These are phyloP conservation scores for Hemibagrus wyckioides DNA, from an alignment of 2,113 vertebrate genomes.

Conservation along the genomic window DNA sequence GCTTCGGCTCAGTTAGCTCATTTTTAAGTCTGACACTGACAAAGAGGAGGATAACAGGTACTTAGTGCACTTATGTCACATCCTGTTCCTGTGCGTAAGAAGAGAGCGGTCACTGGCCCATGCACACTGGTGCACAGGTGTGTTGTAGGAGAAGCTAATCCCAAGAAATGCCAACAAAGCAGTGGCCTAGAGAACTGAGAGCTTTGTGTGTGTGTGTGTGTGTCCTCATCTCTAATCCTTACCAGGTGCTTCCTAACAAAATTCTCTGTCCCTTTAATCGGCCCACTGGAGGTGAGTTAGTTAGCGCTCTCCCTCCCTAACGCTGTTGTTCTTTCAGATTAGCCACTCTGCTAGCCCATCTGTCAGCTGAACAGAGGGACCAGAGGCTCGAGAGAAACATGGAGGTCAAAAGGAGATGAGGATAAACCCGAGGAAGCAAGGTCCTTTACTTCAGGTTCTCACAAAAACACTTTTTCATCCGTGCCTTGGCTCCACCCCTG, in stretches of 20 bases:
- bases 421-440: conserved; percentile 31
- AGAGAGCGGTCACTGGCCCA: conserved; percentile 35
- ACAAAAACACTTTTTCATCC: no score
- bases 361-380: conserved; percentile 56
- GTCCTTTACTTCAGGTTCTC: neutral
- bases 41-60: conserved; percentile 39
- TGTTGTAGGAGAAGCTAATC: conserved; percentile 58
- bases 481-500: neutral
- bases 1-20: neutral
- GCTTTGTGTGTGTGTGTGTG: conserved; percentile 24
- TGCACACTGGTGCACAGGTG: conserved; percentile 36
- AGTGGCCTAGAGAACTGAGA: conserved; percentile 47
- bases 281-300: conserved; percentile 31
- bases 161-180: conserved; percentile 52
- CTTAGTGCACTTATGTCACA: conserved; percentile 47
- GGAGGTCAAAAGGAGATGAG: conserved; percentile 44
- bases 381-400: no score
- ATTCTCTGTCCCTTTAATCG: conserved; percentile 49
- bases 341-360: conserved; percentile 62
- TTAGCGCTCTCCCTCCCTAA: conserved; percentile 51
- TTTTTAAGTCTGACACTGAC: conserved; percentile 18
- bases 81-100: conserved; percentile 52
- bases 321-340: conserved; percentile 54
- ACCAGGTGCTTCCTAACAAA: conserved; percentile 57
- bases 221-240: conserved; percentile 50